phyloP scores from a whole-genome alignment of 1,140 invertebrate species.

The Protaetia brevitarsis region DNA sequence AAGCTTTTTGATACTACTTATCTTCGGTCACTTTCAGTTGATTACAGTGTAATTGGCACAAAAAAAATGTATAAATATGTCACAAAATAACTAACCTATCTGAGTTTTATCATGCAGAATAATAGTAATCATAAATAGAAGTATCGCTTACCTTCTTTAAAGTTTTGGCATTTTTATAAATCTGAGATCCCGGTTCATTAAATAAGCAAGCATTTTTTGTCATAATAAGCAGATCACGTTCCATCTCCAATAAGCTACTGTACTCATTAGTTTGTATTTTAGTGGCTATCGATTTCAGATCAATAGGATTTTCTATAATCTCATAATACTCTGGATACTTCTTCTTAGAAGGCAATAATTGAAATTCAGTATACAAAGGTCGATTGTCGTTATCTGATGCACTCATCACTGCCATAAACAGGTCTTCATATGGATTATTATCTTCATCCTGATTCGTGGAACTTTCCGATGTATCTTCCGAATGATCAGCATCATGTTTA shows the following conservation, averaged over 20 bases:
- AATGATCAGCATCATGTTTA: constrained; percentile 52
- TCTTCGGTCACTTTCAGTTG: no score
- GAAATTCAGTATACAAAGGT: constrained; percentile 78
- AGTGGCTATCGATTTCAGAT: constrained; percentile 87
- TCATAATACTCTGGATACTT: constrained; percentile 97
- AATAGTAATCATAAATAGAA: no score
- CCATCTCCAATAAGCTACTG: constrained; percentile 73
- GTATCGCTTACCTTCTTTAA: constrained; percentile 75
- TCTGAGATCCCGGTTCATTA: constrained; percentile 94
- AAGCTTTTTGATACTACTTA: no score
- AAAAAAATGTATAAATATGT: no score
- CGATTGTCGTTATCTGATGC: constrained; percentile 75
- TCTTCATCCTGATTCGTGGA: constrained; percentile 72
- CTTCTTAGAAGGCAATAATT: constrained; percentile 85
- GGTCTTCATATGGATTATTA: constrained; percentile 68
- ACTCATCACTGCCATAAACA: constrained; percentile 78
- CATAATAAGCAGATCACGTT: constrained; percentile 88
- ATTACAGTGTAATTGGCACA: no score
- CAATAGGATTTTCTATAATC: constrained; percentile 93
- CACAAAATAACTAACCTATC: no score
- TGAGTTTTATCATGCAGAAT: no score
- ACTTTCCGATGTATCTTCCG: constrained; percentile 66
- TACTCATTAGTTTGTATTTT: constrained; percentile 88
- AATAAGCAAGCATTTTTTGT: constrained; percentile 93
- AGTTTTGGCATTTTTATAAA: constrained; percentile 93